Base-by-base conservation (phyloP, 1,140 invertebrate species). In the Neodiprion pinetum region DNA sequence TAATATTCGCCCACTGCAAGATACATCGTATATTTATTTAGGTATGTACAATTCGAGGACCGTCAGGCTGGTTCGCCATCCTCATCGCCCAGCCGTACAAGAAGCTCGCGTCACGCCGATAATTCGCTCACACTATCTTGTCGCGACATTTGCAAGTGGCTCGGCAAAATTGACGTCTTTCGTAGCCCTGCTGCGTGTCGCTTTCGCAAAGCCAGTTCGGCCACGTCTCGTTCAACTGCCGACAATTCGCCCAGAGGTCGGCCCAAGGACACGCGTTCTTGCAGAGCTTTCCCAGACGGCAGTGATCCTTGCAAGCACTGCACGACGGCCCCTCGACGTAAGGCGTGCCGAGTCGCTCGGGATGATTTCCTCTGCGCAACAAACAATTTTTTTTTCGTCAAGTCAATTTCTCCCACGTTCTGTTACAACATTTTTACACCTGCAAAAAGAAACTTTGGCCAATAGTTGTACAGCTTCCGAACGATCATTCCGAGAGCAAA, bases 161-260 rank as follows among this genome's bases (percentile, higher is more conserved):
- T 70, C 90, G 90, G 84, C 94, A 95, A 73, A 90, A 89, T 47
- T 91, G 87, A 50, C 89, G 88, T 66, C 90, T 82, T 74, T 92
- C 89, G 2, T 85, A 82, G 4, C 92, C 92, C 75, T 92, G 87
- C 12, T 88, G 75, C 1, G 90, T 91, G 53, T 89, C 85, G 50
- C 88, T 90, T 61, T 90, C 83, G 81, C 93, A 94, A 4, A 94
- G 85, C 93, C 93, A 94, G 10, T 83, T 79, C 1, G 90, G 88
- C 83, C 90, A 91, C 14, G 89, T 89, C 65, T 83, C 81, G 70
- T 90, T 85, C 11, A 95, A 87, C 70, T 94, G 89, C 61, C 87
- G 87, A 81, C 95, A 96, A 84, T 96, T 96, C 50, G 91, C 90
- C 91, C 92, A 95, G 14, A 91, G 85, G 82, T 95, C 94, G 48